These are phyloP conservation scores for Clostera curtula DNA, from an alignment of 2,888 invertebrate genomes.

Conservation along the genomic window DNA sequence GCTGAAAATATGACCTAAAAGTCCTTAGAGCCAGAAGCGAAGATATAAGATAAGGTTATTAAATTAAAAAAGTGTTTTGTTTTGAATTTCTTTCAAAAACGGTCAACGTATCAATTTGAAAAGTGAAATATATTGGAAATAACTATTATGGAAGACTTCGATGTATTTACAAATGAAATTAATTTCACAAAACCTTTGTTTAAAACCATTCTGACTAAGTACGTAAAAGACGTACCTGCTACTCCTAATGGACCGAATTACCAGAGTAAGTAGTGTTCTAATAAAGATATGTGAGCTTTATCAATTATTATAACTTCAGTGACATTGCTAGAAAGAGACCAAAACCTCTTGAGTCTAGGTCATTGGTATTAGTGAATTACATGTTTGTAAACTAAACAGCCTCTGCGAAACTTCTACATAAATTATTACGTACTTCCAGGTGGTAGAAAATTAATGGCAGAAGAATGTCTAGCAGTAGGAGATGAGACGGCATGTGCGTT, in stretches of 20 bases:
- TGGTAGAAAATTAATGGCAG: constrained; percentile 54
- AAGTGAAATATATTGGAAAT: constrained; percentile 9
- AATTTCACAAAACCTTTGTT: constrained; percentile 50
- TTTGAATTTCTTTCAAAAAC: too few relatives aligned
- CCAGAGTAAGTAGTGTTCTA: constrained; percentile 45
- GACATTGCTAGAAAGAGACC: too few relatives aligned
- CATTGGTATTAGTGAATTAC: too few relatives aligned
- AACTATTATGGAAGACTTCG: constrained; percentile 61
- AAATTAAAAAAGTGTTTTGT: too few relatives aligned
- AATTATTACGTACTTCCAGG: constrained; percentile 31
- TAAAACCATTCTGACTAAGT: constrained; percentile 48
- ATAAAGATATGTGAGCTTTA: constrained; percentile 1
- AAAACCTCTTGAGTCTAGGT: too few relatives aligned
- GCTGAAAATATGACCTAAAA: too few relatives aligned
- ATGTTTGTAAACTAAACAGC: too few relatives aligned
- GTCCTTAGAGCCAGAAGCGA: too few relatives aligned
- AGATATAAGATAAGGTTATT: too few relatives aligned
- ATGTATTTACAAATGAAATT: constrained; percentile 62
- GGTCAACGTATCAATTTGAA: constrained; percentile 1
- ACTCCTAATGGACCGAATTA: constrained; percentile 62
- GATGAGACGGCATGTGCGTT: constrained; percentile 53
- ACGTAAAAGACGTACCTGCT: constrained; percentile 42
- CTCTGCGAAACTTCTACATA: too few relatives aligned
- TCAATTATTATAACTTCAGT: not conserved
- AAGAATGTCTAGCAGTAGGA: constrained; percentile 41